Base-by-base conservation (phyloP, 2,797 vertebrate genomes). In the Anabacerthia variegaticeps region DNA sequence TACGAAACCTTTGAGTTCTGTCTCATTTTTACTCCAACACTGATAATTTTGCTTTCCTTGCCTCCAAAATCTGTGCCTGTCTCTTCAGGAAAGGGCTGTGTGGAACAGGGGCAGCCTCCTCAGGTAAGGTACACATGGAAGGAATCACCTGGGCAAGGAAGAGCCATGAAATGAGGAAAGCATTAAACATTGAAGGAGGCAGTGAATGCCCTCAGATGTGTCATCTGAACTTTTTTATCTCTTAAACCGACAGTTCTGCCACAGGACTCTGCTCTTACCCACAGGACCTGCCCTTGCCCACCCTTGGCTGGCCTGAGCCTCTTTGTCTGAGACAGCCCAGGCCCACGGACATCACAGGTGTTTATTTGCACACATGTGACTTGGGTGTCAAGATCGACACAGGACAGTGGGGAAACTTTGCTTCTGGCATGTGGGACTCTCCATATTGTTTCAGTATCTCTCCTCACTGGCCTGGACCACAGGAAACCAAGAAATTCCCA, bases 291-390 rank as follows among this genome's bases (percentile, higher is more conserved):
- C 32, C 65, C 37, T 66, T 85, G 41, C 15, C 62, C 46, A 49
- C 46, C 15, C 24, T 22, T 63, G 56, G 24, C 63, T 65, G 27
- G 2, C 12, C 14, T 59, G 39, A 74, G 69, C 10, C 19, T 7
- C 8, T 55, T 46, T 28, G 11, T 34, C 46, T n/a, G 51, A 73
- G 69, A 26, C 39, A 44, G 27, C 21, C 21, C 52, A 56, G 61
- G 37, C 19, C 34, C 34, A 9, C 1, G 3, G 28, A 23, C 14
- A 10, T 14, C 36, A 8, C 39, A 3, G 0, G 0, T 13, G 26
- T 41, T 80, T 15, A 34, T 56, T 44, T 52, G 36, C n/a, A 49
- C 41, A 24, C 2, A 0, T 0, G 0, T 8, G 36, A 8, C n/a
- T n/a, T 1, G 1, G 12, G 20, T 23, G 37, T 15, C 0, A 1